Conservation (phyloP, 2,888 invertebrate species). For the Helicoverpa assulta region DNA sequence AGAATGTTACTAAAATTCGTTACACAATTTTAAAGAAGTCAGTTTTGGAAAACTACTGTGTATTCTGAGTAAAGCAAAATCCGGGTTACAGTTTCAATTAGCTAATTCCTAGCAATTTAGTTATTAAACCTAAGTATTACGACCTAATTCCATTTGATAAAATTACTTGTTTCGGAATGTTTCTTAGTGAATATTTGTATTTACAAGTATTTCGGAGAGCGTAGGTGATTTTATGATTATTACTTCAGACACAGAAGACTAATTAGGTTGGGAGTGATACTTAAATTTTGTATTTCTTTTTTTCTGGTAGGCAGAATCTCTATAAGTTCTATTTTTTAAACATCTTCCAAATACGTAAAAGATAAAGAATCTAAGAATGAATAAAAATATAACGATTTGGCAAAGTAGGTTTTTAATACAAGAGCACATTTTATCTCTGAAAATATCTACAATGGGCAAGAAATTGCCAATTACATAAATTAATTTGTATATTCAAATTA, state of each 20-base stretch:
- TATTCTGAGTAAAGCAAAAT: slow-evolving; percentile 17
- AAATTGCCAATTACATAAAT: no score
- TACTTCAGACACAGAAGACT: neutral
- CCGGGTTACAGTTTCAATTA: slow-evolving; percentile 37
- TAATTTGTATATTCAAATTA: neutral
- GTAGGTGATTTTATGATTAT: neutral
- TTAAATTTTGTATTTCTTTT: no score
- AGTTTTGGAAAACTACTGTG: slow-evolving; percentile 13
- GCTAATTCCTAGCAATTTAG: slow-evolving; percentile 34
- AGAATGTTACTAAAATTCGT: neutral
- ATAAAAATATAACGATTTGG: no score
- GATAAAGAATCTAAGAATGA: no score
- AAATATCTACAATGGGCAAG: no score
- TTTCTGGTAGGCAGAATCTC: no score
- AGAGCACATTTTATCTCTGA: no score
- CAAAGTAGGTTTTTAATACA: no score
- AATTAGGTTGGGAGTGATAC: neutral
- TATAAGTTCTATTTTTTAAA: no score
- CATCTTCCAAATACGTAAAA: no score
- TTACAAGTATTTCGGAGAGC: neutral
- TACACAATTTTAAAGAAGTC: neutral
- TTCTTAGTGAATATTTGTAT: neutral
- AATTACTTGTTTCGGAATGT: slow-evolving; percentile 10
- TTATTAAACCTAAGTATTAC: slow-evolving; percentile 46
- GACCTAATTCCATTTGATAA: slow-evolving; percentile 33